Evolutionary conservation across 1,140 invertebrate species (phyloP).

Genomic region (Pachyrhynchus sulphureomaculatus): DNA sequence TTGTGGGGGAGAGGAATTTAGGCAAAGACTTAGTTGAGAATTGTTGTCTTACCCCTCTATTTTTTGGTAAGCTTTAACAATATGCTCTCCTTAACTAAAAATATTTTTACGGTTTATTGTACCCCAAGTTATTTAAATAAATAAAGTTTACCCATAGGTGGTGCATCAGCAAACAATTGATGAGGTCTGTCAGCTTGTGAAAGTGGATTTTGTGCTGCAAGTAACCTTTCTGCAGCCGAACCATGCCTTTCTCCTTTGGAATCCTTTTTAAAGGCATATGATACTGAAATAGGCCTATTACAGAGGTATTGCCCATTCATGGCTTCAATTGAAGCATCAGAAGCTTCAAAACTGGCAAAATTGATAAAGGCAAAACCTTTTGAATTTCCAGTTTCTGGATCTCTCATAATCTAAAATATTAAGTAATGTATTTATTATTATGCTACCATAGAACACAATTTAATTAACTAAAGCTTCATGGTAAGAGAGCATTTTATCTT

Average conservation of each 20-base stretch:
- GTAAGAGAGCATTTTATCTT: no score
- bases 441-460: no score
- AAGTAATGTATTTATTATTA: no score
- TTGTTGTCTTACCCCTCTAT: no score
- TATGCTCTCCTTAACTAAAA: no score
- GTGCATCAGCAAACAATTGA: slow-evolving; percentile 97
- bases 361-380: slow-evolving; percentile 99
- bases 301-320: slow-evolving; percentile 99
- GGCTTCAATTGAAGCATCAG: slow-evolving; percentile 97
- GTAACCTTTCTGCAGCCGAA: slow-evolving; percentile 93
- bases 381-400: slow-evolving; percentile 98
- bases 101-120: no score
- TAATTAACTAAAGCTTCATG: no score
- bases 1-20: no score
- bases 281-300: slow-evolving; percentile 96
- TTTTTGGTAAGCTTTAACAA: no score
- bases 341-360: slow-evolving; percentile 98
- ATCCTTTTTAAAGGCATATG: slow-evolving; percentile 99
- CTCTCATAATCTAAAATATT: slow-evolving; percentile 90
- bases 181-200: slow-evolving; percentile 96
- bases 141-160: slow-evolving; percentile 57
- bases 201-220: slow-evolving; percentile 97
- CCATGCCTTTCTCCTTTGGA: slow-evolving; percentile 98
- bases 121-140: no score
- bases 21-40: no score